Evolutionary conservation across 2,888 invertebrate genomes (phyloP).

Genomic region (Prionchulus punctatus): DNA sequence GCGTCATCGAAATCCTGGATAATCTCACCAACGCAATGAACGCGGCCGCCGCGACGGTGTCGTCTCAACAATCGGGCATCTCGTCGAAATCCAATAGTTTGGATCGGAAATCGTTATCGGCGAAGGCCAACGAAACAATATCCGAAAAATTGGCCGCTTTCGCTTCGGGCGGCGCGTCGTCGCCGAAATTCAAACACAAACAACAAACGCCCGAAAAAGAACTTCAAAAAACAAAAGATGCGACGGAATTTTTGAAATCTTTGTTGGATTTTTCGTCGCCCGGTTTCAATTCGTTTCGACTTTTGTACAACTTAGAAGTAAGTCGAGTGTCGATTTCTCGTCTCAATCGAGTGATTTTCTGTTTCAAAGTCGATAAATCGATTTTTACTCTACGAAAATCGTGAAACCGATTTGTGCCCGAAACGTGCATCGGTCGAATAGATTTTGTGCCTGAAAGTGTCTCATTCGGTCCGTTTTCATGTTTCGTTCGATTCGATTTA

Average conservation of each 20-base stretch:
- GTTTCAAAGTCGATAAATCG: too few relatives aligned
- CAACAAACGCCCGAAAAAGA: too few relatives aligned
- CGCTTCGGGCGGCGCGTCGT: background rate
- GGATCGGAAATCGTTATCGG: conserved; percentile 15
- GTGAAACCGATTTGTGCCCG: too few relatives aligned
- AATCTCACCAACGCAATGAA: conserved; percentile 17
- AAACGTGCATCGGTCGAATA: too few relatives aligned
- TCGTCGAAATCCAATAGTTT: conserved; percentile 7
- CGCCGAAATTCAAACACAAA: too few relatives aligned
- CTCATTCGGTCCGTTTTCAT: too few relatives aligned
- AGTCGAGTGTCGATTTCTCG: too few relatives aligned
- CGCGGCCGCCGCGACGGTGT: conserved; percentile 5
- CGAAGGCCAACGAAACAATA: background rate
- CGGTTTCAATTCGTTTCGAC: conserved; percentile 34
- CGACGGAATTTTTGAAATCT: conserved; percentile 28
- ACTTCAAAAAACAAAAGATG: background rate
- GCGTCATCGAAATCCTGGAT: conserved; percentile 36
- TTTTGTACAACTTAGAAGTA: conserved; percentile 40
- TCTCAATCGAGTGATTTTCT: too few relatives aligned
- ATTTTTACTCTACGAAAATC: too few relatives aligned
- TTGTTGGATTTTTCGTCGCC: conserved; percentile 33
- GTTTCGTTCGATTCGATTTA: too few relatives aligned
- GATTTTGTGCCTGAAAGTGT: too few relatives aligned
- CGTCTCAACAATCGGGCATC: conserved; percentile 4
- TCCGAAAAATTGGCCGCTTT: background rate